Conservation (phyloP, 2,797 vertebrate genomes). For the Microchirus variegatus region DNA sequence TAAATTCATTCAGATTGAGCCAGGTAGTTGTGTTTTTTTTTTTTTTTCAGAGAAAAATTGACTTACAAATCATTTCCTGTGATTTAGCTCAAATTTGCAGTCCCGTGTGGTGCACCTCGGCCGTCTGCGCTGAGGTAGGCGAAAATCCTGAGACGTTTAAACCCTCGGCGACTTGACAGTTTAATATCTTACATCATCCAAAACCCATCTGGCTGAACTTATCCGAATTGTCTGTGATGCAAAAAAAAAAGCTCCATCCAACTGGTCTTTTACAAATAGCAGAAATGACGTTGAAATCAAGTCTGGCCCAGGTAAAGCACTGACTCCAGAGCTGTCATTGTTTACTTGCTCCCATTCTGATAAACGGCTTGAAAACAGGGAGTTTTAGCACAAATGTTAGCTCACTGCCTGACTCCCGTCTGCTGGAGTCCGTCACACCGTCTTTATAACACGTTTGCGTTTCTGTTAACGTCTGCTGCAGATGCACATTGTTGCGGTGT, state of each 20-base stretch:
- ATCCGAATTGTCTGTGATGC: slow-evolving; percentile 23
- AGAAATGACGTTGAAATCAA: slow-evolving; percentile 43
- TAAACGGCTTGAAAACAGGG: slow-evolving; percentile 36
- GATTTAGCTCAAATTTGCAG: slow-evolving; percentile 29
- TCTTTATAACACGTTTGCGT: slow-evolving; percentile 23
- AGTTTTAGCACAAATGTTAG: slow-evolving; percentile 72
- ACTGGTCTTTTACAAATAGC: slow-evolving; percentile 34
- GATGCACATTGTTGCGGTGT: slow-evolving; percentile 32
- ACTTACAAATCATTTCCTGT: slow-evolving; percentile 50
- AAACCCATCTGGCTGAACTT: slow-evolving; percentile 55
- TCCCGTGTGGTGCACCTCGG: slow-evolving; percentile 28
- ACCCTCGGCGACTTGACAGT: slow-evolving; percentile 31
- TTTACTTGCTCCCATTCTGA: slow-evolving; percentile 29
- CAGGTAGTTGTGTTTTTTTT: slow-evolving; percentile 43
- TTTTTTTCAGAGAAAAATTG: slow-evolving; percentile 42
- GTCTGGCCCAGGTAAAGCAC: slow-evolving; percentile 41
- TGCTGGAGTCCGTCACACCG: slow-evolving; percentile 25
- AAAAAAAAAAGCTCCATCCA: slow-evolving; percentile 33
- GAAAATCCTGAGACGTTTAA: slow-evolving; percentile 33
- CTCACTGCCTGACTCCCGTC: slow-evolving; percentile 64
- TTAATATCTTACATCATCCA: slow-evolving; percentile 43
- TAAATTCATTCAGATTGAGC: slow-evolving; percentile 22
- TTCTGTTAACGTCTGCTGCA: slow-evolving; percentile 39
- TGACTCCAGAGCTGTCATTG: slow-evolving; percentile 30
- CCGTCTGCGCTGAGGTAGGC: slow-evolving; percentile 43